phyloP scores from a whole-genome alignment of 53 echinoderm and acorn worm species.

The Echinometra lucunter region DNA sequence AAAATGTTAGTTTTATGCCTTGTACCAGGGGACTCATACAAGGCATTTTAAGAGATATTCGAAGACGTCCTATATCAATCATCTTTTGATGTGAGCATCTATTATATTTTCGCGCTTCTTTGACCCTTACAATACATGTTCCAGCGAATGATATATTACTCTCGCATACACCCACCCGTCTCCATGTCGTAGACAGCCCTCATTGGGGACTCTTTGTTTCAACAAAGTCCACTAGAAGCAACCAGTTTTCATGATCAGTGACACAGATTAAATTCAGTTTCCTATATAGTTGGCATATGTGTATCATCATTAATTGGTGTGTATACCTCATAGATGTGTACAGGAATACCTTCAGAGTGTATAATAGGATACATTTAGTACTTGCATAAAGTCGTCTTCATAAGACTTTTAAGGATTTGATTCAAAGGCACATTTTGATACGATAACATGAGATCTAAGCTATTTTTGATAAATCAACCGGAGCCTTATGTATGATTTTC shows the following conservation, averaged over 20 bases:
- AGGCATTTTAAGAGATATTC: neutral
- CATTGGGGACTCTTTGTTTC: neutral
- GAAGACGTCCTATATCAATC: neutral
- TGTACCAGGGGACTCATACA: neutral
- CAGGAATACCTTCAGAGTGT: too few relatives aligned
- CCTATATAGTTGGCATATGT: neutral
- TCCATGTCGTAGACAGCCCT: neutral
- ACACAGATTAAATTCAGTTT: neutral
- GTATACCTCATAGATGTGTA: too few relatives aligned
- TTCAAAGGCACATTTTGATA: too few relatives aligned
- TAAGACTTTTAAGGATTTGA: too few relatives aligned
- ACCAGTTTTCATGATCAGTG: too few relatives aligned
- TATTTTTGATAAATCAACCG: too few relatives aligned
- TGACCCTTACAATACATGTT: neutral
- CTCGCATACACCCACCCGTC: neutral
- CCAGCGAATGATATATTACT: slow-evolving; percentile 20
- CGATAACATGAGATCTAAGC: too few relatives aligned
- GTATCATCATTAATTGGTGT: too few relatives aligned
- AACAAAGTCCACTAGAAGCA: neutral
- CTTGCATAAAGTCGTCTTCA: too few relatives aligned
- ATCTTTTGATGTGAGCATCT: slow-evolving; percentile 6
- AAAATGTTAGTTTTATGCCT: neutral
- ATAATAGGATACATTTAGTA: too few relatives aligned
- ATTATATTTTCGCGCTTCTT: neutral
- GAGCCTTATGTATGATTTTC: too few relatives aligned